Evolutionary conservation across 2,113 vertebrate species (phyloP).

Genomic region (Herpetotheres cachinnans): DNA sequence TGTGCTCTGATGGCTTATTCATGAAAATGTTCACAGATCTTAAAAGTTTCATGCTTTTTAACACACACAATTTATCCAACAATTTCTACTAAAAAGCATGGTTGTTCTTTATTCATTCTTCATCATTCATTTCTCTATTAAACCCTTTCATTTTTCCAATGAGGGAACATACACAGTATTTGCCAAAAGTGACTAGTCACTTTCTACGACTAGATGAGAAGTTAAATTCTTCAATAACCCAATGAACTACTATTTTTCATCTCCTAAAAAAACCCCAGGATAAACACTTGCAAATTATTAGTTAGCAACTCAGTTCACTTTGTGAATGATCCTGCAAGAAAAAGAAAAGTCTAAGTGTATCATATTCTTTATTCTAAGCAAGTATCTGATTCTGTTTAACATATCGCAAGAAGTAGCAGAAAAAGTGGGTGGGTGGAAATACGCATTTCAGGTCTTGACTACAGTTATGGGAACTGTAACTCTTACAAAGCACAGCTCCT

Average conservation of each 20-base stretch:
- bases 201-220: background rate
- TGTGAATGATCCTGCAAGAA: background rate
- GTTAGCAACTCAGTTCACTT: background rate
- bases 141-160: background rate
- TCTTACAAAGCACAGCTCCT: background rate
- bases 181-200: background rate
- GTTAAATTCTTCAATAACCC: background rate
- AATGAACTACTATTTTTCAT: background rate
- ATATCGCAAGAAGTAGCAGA: background rate
- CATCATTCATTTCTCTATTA: background rate
- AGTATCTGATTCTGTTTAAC: background rate
- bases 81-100: background rate
- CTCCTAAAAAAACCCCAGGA: background rate
- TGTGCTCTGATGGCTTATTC: background rate
- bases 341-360: background rate
- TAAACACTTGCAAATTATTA: background rate
- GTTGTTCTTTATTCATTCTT: background rate
- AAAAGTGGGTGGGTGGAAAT: background rate
- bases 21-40: background rate
- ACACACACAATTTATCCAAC: background rate
- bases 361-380: background rate
- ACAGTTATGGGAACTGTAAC: background rate
- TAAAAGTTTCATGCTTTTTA: background rate
- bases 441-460: background rate
- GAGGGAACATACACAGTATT: background rate